phyloP scores from a whole-genome alignment of 2,888 invertebrate species.

The Saturnia pavonia region DNA sequence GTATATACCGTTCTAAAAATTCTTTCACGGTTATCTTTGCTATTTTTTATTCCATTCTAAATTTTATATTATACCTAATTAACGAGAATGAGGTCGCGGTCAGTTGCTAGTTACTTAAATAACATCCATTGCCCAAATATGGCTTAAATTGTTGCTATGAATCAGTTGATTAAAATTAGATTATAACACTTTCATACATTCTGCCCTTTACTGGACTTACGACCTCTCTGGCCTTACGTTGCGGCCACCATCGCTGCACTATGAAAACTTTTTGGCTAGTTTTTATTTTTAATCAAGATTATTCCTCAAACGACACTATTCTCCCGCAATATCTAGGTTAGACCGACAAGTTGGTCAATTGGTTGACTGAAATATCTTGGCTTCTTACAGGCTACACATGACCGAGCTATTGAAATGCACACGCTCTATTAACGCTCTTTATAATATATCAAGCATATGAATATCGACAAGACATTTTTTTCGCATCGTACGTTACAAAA shows the following conservation, averaged over 20 bases:
- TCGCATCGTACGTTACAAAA: not conserved
- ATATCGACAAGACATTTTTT: not conserved
- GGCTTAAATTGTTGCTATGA: too few relatives aligned
- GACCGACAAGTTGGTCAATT: not conserved
- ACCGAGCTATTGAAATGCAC: not conserved
- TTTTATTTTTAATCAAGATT: not conserved
- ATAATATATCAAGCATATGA: not conserved
- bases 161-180: too few relatives aligned
- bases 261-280: not conserved
- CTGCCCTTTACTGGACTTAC: not conserved
- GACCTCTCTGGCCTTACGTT: not conserved
- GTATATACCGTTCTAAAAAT: too few relatives aligned
- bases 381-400: not conserved
- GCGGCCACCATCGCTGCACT: not conserved
- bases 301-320: not conserved
- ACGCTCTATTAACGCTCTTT: slow-evolving; percentile 3
- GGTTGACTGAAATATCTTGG: not conserved
- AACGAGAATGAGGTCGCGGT: too few relatives aligned
- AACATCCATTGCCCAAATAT: too few relatives aligned
- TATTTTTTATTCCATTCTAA: too few relatives aligned
- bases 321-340: not conserved
- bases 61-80: too few relatives aligned
- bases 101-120: too few relatives aligned
- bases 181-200: too few relatives aligned
- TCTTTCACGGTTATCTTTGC: too few relatives aligned